These are phyloP conservation scores for Periplaneta americana DNA, from an alignment of 1,140 invertebrate genomes.

Conservation along the genomic window DNA sequence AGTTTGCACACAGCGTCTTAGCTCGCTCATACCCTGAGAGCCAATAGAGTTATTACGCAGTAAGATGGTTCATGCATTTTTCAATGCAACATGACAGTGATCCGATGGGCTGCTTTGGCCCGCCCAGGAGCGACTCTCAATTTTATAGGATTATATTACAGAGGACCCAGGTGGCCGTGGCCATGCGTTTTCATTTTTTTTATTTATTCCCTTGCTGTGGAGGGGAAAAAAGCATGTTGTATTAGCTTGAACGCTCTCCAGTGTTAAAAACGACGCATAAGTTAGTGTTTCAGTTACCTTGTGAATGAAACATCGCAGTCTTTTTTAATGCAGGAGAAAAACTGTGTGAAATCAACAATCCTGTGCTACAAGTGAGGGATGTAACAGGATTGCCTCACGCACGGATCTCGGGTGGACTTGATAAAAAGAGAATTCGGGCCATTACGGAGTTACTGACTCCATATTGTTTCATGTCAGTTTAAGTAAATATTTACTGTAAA, in stretches of 20 bases:
- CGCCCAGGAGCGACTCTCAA: not conserved
- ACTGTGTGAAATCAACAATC: not conserved
- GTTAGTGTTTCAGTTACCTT: not conserved
- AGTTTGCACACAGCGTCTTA: not conserved
- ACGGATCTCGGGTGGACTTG: too few relatives aligned
- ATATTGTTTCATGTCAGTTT: too few relatives aligned
- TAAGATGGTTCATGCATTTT: not conserved
- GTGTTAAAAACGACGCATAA: not conserved
- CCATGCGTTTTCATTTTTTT: not conserved
- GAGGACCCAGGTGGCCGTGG: not conserved
- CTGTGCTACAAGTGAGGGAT: not conserved
- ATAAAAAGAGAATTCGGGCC: too few relatives aligned
- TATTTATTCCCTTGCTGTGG: not conserved
- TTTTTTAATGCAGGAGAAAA: too few relatives aligned
- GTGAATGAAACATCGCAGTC: not conserved
- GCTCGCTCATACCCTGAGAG: not conserved
- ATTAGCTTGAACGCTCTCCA: not conserved
- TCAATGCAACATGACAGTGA: not conserved
- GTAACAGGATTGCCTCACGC: too few relatives aligned
- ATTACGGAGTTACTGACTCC: too few relatives aligned
- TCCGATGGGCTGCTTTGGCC: not conserved
- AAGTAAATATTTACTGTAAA: too few relatives aligned
- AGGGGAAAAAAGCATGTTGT: not conserved
- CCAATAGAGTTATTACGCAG: not conserved
- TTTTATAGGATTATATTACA: not conserved